Base-by-base conservation (phyloP, 2,888 invertebrate genomes). In the Heliconius erato region DNA sequence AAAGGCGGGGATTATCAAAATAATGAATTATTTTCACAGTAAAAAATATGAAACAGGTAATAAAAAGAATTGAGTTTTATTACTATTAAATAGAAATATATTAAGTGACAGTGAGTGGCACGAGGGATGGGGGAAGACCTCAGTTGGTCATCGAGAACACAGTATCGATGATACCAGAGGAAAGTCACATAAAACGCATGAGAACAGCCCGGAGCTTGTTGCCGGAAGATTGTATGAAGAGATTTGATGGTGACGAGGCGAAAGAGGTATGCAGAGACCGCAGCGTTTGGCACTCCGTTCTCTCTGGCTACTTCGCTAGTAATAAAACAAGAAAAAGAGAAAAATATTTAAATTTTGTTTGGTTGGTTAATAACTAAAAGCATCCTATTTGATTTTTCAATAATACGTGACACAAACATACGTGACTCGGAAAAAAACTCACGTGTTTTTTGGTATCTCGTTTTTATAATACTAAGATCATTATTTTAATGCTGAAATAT, bases 211-310 rank as follows among this genome's bases (percentile, higher is more conserved):
- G 19, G 19, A 54, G n/a, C n/a, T n/a, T n/a, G n/a, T n/a, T n/a
- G n/a, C n/a, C n/a, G n/a, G n/a, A 3, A 7, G 11, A 12, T n/a
- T 63, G 63, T n/a, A 11, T n/a, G 12, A 63, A 63, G n/a, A 63
- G 12, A 11, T 63, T 54, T 54, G 54, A 19, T n/a, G 63, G n/a
- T n/a, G 4, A 12, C n/a, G n/a, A n/a, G 54, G 54, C 9, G 3
- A 23, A 16, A 54, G 49, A 7, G 63, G 12, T 63, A 63, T n/a
- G 63, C n/a, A n/a, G 63, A 12, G 63, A 63, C n/a, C n/a, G 3
- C 3, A n/a, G 63, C n/a, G n/a, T n/a, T 54, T n/a, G 0, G 0
- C 4, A n/a, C 0, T 19, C 12, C n/a, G 12, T n/a, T 63, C n/a
- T 63, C n/a, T 63, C 11, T n/a, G 23, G 3, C 11, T 9, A 40